Evolutionary conservation across 2,113 vertebrate species (phyloP).

Genomic region (Oryzias woworae): DNA sequence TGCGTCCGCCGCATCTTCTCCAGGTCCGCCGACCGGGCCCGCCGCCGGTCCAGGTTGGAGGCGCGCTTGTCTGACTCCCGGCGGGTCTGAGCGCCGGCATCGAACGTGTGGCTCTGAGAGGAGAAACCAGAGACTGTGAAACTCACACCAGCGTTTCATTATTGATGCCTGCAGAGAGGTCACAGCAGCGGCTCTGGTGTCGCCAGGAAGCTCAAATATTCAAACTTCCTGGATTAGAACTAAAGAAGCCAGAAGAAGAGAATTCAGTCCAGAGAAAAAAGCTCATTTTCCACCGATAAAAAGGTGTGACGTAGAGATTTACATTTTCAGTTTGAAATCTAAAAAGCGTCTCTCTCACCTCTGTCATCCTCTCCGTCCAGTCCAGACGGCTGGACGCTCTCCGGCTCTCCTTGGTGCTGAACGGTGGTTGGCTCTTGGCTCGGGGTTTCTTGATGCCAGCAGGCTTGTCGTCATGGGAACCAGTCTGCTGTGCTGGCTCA

Average conservation of each 20-base stretch:
- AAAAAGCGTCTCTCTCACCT: slow-evolving; percentile 73
- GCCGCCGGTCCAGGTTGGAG: slow-evolving; percentile 70
- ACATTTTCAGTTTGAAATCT: too few species aligned
- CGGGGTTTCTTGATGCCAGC: slow-evolving; percentile 65
- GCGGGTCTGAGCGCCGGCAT: slow-evolving; percentile 82
- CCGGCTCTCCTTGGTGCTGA: slow-evolving; percentile 73
- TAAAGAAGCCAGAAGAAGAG: too few species aligned
- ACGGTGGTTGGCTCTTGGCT: slow-evolving; percentile 77
- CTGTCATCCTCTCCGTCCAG: slow-evolving; percentile 80
- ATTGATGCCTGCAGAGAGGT: slow-evolving; percentile 55
- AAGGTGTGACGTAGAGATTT: too few species aligned
- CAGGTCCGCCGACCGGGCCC: slow-evolving; percentile 82
- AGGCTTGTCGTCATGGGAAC: slow-evolving; percentile 62
- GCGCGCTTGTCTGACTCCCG: slow-evolving; percentile 79
- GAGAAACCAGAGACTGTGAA: slow-evolving; percentile 33
- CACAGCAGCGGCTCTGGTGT: slow-evolving; percentile 41
- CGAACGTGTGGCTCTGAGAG: slow-evolving; percentile 81
- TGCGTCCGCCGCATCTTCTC: slow-evolving; percentile 72
- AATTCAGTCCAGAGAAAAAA: too few species aligned
- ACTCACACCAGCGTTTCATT: slow-evolving; percentile 44
- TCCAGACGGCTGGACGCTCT: slow-evolving; percentile 82
- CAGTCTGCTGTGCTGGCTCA: slow-evolving; percentile 39
- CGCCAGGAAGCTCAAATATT: background rate
- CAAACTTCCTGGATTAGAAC: too few species aligned
- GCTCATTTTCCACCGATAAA: too few species aligned